These are phyloP conservation scores for Polyploca ridens DNA, from an alignment of 2,888 invertebrate species.

Conservation along the genomic window DNA sequence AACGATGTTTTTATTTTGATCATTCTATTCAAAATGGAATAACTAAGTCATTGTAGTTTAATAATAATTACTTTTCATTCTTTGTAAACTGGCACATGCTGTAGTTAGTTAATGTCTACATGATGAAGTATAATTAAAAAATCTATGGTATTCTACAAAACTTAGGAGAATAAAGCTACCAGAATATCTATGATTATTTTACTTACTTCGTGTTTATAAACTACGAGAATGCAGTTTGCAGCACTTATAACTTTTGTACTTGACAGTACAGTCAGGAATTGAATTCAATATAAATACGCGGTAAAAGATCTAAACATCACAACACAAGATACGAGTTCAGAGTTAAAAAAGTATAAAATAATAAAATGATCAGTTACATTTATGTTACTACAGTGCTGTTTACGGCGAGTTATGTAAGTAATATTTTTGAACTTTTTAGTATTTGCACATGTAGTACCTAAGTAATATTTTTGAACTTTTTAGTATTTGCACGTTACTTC, in stretches of 20 bases:
- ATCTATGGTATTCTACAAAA: no score
- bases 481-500: neutral
- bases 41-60: no score
- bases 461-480: neutral
- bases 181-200: no score
- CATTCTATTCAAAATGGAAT: no score
- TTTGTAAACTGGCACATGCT: no score
- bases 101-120: no score
- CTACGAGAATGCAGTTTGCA: neutral
- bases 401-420: constrained; percentile 1
- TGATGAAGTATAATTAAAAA: no score
- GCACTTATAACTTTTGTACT: neutral
- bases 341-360: neutral
- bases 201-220: no score
- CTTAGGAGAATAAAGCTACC: no score
- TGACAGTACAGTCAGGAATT: neutral
- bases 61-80: no score
- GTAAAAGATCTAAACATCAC: neutral
- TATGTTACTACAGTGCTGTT: neutral
- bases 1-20: no score
- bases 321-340: neutral
- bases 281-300: constrained; percentile 6
- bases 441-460: neutral
- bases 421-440: neutral
- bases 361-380: neutral